These are phyloP conservation scores for Lophura nycthemera DNA, from an alignment of 2,113 vertebrate species.

Conservation along the genomic window DNA sequence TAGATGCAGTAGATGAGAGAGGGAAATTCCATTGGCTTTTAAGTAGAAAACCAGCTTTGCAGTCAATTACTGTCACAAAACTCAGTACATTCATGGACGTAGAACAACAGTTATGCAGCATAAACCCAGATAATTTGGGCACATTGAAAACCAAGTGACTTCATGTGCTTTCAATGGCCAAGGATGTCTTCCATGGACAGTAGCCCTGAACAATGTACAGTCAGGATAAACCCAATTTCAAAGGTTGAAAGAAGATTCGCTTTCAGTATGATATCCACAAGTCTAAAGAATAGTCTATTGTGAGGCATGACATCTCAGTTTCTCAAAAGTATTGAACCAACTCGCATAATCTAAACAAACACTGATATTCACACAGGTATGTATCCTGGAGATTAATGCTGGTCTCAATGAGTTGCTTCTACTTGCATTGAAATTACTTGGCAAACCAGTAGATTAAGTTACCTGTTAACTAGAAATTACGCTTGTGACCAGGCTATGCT, in stretches of 20 bases:
- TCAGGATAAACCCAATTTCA: not conserved
- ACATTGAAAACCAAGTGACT: not conserved
- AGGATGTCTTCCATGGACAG: not conserved
- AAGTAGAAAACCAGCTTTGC: conserved; percentile 6
- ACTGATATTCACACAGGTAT: not conserved
- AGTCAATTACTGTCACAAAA: not conserved
- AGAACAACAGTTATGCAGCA: not conserved
- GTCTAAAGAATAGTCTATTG: not conserved
- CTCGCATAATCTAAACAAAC: not conserved
- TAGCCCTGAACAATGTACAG: not conserved
- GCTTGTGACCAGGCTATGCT: not conserved
- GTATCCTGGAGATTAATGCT: not conserved
- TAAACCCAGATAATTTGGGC: accelerated
- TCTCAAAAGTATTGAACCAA: not conserved
- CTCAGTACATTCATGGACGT: not conserved
- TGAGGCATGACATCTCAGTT: accelerated
- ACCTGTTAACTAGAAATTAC: conserved; percentile 9
- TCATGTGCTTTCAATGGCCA: not conserved
- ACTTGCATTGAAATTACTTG: not conserved
- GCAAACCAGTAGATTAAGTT: not conserved
- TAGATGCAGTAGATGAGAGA: not conserved
- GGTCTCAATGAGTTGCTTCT: not conserved
- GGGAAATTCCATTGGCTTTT: not conserved
- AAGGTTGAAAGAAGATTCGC: not conserved
- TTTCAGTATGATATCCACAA: not conserved